phyloP scores from a whole-genome alignment of 2,888 invertebrate genomes.

The Eupithecia tripunctaria region DNA sequence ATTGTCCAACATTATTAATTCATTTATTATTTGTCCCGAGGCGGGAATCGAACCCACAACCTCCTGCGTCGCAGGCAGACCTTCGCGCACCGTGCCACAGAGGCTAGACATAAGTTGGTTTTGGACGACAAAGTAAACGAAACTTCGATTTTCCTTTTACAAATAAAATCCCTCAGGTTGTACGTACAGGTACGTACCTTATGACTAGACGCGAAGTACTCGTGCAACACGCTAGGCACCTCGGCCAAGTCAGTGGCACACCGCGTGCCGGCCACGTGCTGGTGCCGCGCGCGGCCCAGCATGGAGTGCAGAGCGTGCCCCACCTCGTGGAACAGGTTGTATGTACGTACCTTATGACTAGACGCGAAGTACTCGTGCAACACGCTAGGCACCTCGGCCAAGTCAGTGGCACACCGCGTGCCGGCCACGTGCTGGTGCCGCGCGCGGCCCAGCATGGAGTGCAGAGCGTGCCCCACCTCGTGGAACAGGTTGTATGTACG shows the following conservation, averaged over 20 bases:
- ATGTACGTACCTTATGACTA: background rate
- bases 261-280: slow-evolving; percentile 98
- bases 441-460: slow-evolving; percentile 97
- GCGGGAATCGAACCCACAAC: no score
- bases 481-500: background rate
- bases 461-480: slow-evolving; percentile 84
- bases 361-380: no score
- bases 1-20: no score
- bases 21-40: no score
- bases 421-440: slow-evolving; percentile 97
- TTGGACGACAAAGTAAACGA: no score
- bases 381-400: slow-evolving; percentile 99
- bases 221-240: slow-evolving; percentile 92
- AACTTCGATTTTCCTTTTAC: no score
- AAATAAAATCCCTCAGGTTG: background rate
- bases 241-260: slow-evolving; percentile 99
- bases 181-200: no score
- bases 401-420: slow-evolving; percentile 97
- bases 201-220: no score
- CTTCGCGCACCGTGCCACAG: no score
- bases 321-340: slow-evolving; percentile 57
- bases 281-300: slow-evolving; percentile 93
- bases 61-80: no score
- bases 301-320: slow-evolving; percentile 92
- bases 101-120: no score